Evolutionary conservation across 2,797 vertebrate genomes (phyloP), one percentile per base, ranked within the genome.

Genomic region (Harpagifer antarcticus): DNA sequence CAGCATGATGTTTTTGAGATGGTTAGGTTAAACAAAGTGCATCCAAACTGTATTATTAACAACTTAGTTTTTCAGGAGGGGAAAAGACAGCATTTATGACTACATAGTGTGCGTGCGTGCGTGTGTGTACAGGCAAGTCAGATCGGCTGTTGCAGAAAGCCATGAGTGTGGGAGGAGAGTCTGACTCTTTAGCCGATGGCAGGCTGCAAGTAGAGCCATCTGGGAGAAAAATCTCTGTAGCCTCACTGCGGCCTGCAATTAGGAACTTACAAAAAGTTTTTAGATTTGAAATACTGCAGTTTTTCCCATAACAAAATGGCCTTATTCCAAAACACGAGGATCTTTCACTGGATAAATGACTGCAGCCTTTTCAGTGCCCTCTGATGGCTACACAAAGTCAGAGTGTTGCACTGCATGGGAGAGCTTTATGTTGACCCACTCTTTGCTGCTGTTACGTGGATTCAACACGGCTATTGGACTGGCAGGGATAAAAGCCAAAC

Each of bases 151-250:
- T 66, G 74, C 65, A 76, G 50, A 45, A 57, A 70, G 72, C 54
- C 82, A 83, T 44, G 74, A 58, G 77, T 73, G 83, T 82, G 70
- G 88, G 87, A 20, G 80, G 84, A 78, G 74, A 83, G 88, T 79
- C 79, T 82, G 82, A 76, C 84, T 83, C 61, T 68, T 66, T 68
- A 77, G 83, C 80, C 75, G 49, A 48, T 80, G 59, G 75, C 78
- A 73, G 44, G 59, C 81, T 85, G 62, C 43, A 40, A 70, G 61
- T 54, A 49, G 45, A 43, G 74, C 74, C 85, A 88, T 88, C 85
- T 86, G 89, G 75, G 77, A 76, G 70, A 60, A n/a, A 68, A 74
- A 81, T 81, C 75, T 84, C 77, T 69, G 72, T 23, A 49, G 68
- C 31, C 48, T 78, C 72, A 42, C 72, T 54, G 72, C 82, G 55